Conservation (phyloP, 2,888 invertebrate genomes). For the Shargacucullia verbasci region DNA sequence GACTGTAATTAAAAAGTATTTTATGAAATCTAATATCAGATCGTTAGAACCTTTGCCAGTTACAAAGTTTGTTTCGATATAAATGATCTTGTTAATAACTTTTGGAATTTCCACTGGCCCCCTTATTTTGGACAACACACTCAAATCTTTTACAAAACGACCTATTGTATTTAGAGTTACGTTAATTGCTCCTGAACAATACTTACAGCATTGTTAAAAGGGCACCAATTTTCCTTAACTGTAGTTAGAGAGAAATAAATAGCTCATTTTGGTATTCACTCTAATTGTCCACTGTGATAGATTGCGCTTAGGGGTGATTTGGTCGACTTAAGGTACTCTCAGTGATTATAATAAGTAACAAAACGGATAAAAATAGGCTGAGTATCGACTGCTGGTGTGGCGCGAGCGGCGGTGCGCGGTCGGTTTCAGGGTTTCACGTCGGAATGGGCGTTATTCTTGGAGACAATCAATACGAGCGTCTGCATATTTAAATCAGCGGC, state of each 20-base stretch:
- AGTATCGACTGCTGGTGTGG: constrained; percentile 40
- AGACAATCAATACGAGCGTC: constrained; percentile 85
- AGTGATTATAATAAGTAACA: constrained; percentile 39
- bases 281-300: constrained; percentile 23
- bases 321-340: constrained; percentile 14
- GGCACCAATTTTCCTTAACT: constrained; percentile 43
- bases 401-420: constrained; percentile 55
- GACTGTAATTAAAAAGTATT: constrained; percentile 53
- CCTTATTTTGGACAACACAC: constrained; percentile 49
- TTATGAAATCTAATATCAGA: constrained; percentile 58
- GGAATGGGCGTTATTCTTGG: constrained; percentile 82
- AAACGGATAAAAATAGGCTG: constrained; percentile 54
- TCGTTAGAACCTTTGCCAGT: constrained; percentile 47
- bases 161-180: constrained; percentile 39
- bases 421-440: constrained; percentile 65
- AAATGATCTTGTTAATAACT: constrained; percentile 62
- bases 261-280: constrained; percentile 28
- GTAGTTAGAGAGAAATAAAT: constrained; percentile 37
- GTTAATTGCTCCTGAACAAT: constrained; percentile 50
- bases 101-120: constrained; percentile 51
- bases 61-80: constrained; percentile 58
- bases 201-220: constrained; percentile 29
- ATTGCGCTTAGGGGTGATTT: constrained; percentile 17
- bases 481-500: constrained; percentile 85
- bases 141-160: constrained; percentile 34